A percentile compares a stretch with the other conserved stretches of the same genome.
phyloP scores from a whole-genome alignment of 2,797 vertebrate genomes.

The Fringilla coelebs region DNA sequence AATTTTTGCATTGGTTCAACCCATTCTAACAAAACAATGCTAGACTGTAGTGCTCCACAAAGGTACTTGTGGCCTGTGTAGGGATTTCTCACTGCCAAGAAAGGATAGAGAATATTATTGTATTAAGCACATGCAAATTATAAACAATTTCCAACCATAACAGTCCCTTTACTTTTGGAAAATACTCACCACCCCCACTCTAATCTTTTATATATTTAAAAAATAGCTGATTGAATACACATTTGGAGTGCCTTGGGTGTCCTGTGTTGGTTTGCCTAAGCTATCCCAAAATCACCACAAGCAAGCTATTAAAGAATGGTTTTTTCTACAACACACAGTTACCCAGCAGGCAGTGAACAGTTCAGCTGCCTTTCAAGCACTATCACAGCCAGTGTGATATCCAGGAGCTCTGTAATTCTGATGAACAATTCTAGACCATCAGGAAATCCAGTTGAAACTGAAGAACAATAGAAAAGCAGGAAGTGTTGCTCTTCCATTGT shows the following conservation, averaged over 20 bases:
- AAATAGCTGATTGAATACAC: background rate
- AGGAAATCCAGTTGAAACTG: background rate
- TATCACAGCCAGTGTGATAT: background rate
- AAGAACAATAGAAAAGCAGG: background rate
- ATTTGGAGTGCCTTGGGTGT: background rate
- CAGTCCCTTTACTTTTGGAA: background rate
- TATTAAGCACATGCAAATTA: background rate
- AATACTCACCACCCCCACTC: background rate
- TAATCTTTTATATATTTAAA: background rate
- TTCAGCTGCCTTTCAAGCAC: background rate
- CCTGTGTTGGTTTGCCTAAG: background rate
- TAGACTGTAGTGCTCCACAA: conserved; percentile 92
- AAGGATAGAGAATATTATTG: conserved; percentile 22
- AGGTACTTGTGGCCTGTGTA: conserved; percentile 94
- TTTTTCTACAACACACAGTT: background rate
- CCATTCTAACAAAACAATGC: conserved; percentile 93
- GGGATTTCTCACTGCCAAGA: conserved; percentile 88
- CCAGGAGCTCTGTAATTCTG: background rate
- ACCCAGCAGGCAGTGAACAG: background rate
- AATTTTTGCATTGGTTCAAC: conserved; percentile 96
- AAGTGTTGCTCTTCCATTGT: background rate
- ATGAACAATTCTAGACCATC: background rate
- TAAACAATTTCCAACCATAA: background rate
- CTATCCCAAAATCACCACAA: background rate
- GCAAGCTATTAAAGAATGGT: background rate